phyloP scores from a whole-genome alignment of 2,797 vertebrate genomes.

The Okamejei kenojei region DNA sequence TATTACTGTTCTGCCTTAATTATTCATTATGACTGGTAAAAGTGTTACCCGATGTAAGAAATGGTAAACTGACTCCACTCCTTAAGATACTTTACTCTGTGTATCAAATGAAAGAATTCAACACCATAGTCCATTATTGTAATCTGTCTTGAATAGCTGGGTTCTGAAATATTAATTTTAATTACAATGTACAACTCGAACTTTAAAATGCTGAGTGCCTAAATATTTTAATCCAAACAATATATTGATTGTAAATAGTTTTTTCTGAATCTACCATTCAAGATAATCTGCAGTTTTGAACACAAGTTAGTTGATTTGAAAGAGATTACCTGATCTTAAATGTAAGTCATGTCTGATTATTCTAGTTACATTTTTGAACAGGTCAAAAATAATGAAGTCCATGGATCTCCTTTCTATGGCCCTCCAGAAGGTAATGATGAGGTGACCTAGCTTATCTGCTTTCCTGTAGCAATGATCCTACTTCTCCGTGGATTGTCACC shows the following conservation, averaged over 20 bases:
- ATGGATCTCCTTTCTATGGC: background rate
- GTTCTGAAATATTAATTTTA: slow-evolving; percentile 37
- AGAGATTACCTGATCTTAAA: background rate
- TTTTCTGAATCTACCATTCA: background rate
- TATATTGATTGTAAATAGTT: background rate
- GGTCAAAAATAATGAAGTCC: background rate
- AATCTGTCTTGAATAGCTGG: slow-evolving; percentile 26
- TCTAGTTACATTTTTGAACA: background rate
- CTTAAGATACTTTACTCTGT: slow-evolving; percentile 35
- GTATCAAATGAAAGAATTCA: slow-evolving; percentile 37
- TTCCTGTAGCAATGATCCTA: too few relatives aligned
- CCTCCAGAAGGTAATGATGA: background rate
- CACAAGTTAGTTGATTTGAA: background rate
- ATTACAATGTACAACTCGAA: slow-evolving; percentile 20
- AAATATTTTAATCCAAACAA: slow-evolving; percentile 30
- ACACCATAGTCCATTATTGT: slow-evolving; percentile 31
- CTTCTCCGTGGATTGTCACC: too few relatives aligned
- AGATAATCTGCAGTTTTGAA: background rate
- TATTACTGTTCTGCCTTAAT: slow-evolving; percentile 22
- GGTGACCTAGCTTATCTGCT: too few relatives aligned
- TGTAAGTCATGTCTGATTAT: background rate
- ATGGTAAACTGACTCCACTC: slow-evolving; percentile 33
- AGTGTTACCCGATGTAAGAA: slow-evolving; percentile 36
- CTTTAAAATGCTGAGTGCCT: slow-evolving; percentile 1
- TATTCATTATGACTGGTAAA: slow-evolving; percentile 34